Conservation (phyloP, 2,797 vertebrate genomes). For the Chelon auratus region DNA sequence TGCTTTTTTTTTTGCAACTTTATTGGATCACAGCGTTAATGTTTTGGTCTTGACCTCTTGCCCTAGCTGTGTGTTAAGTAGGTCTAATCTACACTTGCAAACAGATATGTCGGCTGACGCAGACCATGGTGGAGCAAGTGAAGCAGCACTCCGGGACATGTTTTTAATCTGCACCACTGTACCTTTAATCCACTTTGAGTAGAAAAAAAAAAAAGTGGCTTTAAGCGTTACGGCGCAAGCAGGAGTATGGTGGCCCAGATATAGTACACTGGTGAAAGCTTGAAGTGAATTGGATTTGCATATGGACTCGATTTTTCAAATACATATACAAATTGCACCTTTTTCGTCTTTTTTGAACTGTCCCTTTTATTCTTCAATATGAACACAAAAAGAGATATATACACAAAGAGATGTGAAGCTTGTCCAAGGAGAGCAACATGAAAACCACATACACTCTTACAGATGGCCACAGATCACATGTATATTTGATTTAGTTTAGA, state of each 20-base stretch:
- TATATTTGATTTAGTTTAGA: constrained; percentile 10
- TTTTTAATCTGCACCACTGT: constrained; percentile 65
- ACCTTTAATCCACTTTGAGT: constrained; percentile 75
- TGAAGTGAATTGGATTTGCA: no score
- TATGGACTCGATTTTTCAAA: not conserved
- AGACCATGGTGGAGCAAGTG: constrained; percentile 24
- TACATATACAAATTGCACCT: constrained; percentile 1
- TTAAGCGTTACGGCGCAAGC: constrained; percentile 38
- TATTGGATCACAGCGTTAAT: constrained; percentile 40
- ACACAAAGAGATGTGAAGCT: not conserved
- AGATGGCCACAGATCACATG: constrained; percentile 2
- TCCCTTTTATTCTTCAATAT: no score
- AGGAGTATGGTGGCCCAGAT: constrained; percentile 60
- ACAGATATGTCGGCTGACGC: constrained; percentile 21
- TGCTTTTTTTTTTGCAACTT: constrained; percentile 22
- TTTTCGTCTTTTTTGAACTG: not conserved
- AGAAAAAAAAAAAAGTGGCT: constrained; percentile 65
- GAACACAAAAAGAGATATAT: not conserved
- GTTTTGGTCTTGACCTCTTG: constrained; percentile 17
- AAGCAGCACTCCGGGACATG: constrained; percentile 65
- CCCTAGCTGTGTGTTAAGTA: constrained; percentile 18
- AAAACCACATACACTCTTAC: constrained; percentile 21
- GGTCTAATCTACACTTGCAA: constrained; percentile 18
- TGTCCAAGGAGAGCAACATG: not conserved
- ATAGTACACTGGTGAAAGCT: constrained; percentile 36